Evolutionary conservation across 2,113 vertebrate genomes (phyloP).

Genomic region (Apteryx owenii): DNA sequence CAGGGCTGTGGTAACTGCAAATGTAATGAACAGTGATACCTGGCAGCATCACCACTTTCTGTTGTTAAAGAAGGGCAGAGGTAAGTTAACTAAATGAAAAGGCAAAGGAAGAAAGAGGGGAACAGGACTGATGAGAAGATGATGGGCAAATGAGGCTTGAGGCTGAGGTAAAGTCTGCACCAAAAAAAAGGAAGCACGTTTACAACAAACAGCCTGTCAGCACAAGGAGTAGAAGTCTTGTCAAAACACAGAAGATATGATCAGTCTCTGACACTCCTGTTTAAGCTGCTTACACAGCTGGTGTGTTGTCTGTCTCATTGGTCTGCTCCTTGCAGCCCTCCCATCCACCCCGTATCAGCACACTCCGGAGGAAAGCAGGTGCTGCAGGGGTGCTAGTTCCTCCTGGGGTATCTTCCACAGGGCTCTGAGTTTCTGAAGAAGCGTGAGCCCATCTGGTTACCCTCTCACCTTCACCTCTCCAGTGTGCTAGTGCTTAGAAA

Average conservation of each 20-base stretch:
- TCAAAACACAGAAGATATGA: background rate
- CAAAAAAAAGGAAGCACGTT: background rate
- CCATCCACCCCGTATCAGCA: background rate
- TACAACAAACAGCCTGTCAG: background rate
- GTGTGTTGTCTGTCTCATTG: background rate
- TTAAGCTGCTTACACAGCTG: background rate
- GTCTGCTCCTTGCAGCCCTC: background rate
- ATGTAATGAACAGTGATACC: background rate
- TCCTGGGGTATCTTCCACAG: background rate
- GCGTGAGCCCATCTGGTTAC: background rate
- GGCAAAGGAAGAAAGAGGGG: background rate
- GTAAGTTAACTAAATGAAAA: background rate
- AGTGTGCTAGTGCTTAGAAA: background rate
- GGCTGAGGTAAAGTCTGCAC: background rate
- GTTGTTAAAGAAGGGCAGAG: background rate
- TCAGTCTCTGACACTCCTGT: background rate
- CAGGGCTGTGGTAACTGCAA: background rate
- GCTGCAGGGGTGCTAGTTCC: background rate
- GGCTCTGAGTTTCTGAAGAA: background rate
- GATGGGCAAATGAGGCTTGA: background rate
- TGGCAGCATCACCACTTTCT: background rate
- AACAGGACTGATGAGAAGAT: background rate
- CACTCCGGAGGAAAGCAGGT: background rate
- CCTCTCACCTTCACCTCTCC: fast-evolving
- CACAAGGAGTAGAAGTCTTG: background rate